Conservation (phyloP, 2,113 vertebrate species). For the Crotalus horridus region DNA sequence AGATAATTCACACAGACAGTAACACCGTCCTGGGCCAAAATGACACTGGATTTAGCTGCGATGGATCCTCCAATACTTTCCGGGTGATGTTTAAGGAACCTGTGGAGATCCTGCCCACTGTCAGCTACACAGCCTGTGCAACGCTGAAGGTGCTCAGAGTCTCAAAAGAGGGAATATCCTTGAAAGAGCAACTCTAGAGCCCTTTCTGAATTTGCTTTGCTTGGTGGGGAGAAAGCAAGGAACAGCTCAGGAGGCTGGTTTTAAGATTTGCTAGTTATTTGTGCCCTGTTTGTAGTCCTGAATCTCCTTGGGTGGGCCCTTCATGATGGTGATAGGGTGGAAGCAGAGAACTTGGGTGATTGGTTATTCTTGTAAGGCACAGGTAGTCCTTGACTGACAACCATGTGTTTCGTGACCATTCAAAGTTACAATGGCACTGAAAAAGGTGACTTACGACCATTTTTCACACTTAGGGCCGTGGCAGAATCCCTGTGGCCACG, state of each 20-base stretch:
- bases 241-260: neutral
- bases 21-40: conserved; percentile 96
- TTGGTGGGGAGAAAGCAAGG: neutral
- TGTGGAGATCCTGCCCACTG: conserved; percentile 91
- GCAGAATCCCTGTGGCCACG: neutral
- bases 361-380: neutral
- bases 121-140: conserved; percentile 95
- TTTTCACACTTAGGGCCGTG: neutral
- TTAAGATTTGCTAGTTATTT: too few species aligned
- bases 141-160: conserved; percentile 83
- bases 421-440: neutral
- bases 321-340: neutral
- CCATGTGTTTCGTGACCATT: neutral
- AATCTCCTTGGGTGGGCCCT: neutral
- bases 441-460: neutral
- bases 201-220: neutral
- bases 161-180: accelerated
- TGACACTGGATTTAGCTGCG: conserved; percentile 96
- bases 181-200: too few species aligned
- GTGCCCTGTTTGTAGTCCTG: neutral
- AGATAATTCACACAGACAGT: conserved; percentile 98
- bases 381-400: neutral
- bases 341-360: neutral
- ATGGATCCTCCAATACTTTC: conserved; percentile 92
- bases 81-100: conserved; percentile 99